Conservation (phyloP, 2,888 invertebrate genomes). For the Platynereis dumerilii region DNA sequence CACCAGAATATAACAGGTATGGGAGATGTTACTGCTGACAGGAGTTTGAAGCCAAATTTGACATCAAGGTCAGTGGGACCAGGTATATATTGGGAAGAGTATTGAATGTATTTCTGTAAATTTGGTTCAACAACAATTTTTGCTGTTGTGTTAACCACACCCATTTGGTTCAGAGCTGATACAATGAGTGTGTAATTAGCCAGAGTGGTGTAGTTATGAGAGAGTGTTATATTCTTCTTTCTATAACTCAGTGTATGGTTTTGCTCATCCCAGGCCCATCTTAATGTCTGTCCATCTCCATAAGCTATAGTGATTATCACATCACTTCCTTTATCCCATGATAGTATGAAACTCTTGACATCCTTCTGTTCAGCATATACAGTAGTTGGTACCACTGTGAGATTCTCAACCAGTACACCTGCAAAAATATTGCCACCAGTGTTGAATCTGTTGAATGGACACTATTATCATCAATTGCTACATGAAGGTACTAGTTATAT, state of each 20-base stretch:
- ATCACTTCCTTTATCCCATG: neutral
- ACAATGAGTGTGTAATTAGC: neutral
- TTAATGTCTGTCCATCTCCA: neutral
- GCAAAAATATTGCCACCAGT: no score
- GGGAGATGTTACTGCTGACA: no score
- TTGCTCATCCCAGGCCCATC: conserved; percentile 5
- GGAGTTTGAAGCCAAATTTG: neutral
- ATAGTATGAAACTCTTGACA: neutral
- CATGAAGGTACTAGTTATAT: no score
- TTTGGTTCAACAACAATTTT: conserved; percentile 2
- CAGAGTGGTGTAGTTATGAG: neutral
- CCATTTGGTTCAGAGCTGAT: neutral
- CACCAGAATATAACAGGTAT: no score
- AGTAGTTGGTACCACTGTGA: no score
- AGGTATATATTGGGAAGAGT: no score
- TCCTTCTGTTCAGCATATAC: no score
- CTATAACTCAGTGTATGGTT: neutral
- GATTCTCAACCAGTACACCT: no score
- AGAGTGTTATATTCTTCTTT: neutral
- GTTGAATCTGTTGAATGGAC: no score
- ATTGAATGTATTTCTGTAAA: no score
- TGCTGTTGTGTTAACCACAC: neutral
- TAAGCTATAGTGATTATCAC: neutral
- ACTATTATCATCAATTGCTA: no score
- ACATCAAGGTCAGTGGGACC: neutral